A percentile compares a stretch with the other conserved stretches of the same genome.
These are phyloP conservation scores for Poecilia picta DNA, from an alignment of 2,797 vertebrate genomes.

Conservation along the genomic window DNA sequence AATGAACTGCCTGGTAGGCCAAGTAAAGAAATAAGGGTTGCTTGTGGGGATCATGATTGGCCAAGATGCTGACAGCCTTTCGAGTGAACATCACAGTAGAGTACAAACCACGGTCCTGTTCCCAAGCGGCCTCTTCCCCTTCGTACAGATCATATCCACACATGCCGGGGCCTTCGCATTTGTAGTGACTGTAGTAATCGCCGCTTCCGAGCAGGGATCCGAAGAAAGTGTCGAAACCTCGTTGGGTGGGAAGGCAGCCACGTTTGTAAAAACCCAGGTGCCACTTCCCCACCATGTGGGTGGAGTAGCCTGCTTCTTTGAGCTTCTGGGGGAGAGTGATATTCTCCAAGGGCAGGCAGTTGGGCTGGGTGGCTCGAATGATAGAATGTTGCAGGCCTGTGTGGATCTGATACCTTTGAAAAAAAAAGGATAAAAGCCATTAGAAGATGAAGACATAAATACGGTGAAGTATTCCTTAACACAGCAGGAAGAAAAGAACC, in stretches of 20 bases:
- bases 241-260: slow-evolving; percentile 93
- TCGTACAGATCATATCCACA: slow-evolving; percentile 96
- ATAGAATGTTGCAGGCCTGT: slow-evolving; percentile 98
- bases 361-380: slow-evolving; percentile 93
- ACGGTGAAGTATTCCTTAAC: background rate
- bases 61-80: slow-evolving; percentile 89
- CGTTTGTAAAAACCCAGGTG: slow-evolving; percentile 96
- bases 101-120: slow-evolving; percentile 90
- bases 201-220: slow-evolving; percentile 94
- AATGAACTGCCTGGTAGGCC: slow-evolving; percentile 96
- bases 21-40: slow-evolving; percentile 92
- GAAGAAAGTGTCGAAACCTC: slow-evolving; percentile 96
- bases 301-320: slow-evolving; percentile 91
- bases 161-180: slow-evolving; percentile 92
- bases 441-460: background rate
- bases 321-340: slow-evolving; percentile 95
- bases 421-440: slow-evolving; percentile 6
- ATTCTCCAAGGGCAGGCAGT: slow-evolving; percentile 94
- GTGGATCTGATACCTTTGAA: slow-evolving; percentile 96
- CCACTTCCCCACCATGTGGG: slow-evolving; percentile 99
- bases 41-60: slow-evolving; percentile 84
- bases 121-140: slow-evolving; percentile 94
- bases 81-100: slow-evolving; percentile 95
- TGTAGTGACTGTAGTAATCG: slow-evolving; percentile 96
- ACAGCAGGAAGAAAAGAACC: background rate